phyloP scores from a whole-genome alignment of 2,113 vertebrate genomes.

The Ellobius talpinus region DNA sequence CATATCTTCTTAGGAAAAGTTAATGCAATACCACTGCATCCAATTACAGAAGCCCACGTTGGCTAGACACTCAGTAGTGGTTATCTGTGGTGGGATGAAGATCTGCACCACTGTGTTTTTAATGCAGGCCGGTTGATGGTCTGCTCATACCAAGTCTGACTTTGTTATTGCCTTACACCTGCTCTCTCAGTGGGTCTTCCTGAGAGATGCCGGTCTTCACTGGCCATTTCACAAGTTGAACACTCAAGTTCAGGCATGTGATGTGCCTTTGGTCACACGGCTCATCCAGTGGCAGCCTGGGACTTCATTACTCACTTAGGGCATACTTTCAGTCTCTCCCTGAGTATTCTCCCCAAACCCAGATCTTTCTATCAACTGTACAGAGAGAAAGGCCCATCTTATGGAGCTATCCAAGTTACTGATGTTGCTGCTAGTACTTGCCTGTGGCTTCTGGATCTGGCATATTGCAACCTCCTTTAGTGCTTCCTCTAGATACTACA shows the following conservation, averaged over 20 bases:
- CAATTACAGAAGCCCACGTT: too few relatives aligned
- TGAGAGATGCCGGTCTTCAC: too few relatives aligned
- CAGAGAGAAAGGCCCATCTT: neutral
- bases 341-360: too few relatives aligned
- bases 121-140: fast-evolving
- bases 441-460: neutral
- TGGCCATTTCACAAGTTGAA: neutral
- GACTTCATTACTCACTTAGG: too few relatives aligned
- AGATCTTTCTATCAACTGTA: neutral
- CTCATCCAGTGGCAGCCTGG: too few relatives aligned
- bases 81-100: too few relatives aligned
- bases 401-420: neutral
- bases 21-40: neutral
- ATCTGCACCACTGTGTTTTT: fast-evolving
- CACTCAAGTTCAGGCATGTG: neutral
- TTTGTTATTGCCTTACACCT: fast-evolving
- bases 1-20: neutral
- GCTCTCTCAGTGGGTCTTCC: neutral
- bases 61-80: neutral
- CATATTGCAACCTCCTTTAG: neutral
- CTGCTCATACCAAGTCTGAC: too few relatives aligned
- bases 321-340: neutral
- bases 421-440: neutral
- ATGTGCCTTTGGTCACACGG: too few relatives aligned
- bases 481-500: neutral